phyloP scores from a whole-genome alignment of 35 echinoderm and acorn worm species.

The Strongylocentrotus purpuratus region DNA sequence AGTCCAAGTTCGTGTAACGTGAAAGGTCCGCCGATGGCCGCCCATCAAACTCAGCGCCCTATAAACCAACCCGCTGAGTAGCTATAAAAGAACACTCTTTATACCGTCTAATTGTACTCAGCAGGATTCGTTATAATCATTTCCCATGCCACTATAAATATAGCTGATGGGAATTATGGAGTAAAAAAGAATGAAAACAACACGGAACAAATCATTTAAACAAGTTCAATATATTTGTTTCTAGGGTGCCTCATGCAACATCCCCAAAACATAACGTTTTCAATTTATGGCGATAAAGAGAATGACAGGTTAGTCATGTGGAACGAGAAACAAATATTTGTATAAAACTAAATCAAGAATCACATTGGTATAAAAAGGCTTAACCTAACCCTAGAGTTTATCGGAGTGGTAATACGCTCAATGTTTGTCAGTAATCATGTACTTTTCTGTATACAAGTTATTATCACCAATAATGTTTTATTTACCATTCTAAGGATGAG shows the following conservation, averaged over 20 bases:
- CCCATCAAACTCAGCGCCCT: background rate
- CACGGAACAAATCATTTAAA: background rate
- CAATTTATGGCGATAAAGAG: too few species aligned
- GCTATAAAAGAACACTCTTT: background rate
- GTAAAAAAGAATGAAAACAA: background rate
- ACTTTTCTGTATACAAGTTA: too few species aligned
- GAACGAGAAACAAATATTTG: too few species aligned
- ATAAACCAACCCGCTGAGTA: background rate
- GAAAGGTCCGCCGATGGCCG: background rate
- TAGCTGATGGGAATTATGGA: background rate
- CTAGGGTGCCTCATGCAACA: background rate
- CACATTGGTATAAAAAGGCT: too few species aligned
- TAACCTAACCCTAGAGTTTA: too few species aligned
- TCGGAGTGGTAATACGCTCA: too few species aligned
- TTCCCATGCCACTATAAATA: conserved; percentile 42
- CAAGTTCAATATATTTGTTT: conserved; percentile 6
- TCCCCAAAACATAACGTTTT: background rate
- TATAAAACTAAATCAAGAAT: too few species aligned
- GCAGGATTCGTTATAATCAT: conserved; percentile 31
- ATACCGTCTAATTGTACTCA: conserved; percentile 22
- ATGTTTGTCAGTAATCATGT: too few species aligned
- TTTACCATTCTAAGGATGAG: too few species aligned
- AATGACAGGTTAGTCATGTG: too few species aligned
- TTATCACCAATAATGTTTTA: too few species aligned
- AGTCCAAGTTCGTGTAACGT: conserved; percentile 3